Base-by-base conservation (phyloP, 2,113 vertebrate genomes). In the Peucedramus taeniatus region DNA sequence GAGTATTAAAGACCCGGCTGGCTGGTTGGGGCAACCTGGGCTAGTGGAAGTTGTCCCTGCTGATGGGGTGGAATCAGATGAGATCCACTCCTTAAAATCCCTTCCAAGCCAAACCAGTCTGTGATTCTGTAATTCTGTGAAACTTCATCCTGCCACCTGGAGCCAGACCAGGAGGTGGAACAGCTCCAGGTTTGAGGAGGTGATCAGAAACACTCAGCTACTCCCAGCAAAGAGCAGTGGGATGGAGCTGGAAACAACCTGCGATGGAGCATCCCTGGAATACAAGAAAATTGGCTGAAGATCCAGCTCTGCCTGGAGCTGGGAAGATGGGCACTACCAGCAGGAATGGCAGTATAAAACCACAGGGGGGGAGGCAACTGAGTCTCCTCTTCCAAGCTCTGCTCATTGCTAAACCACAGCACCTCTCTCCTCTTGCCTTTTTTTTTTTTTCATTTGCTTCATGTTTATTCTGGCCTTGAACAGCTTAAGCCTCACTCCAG, bases 381-480 rank as follows among this genome's bases (percentile, higher is more conserved):
- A 85, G 84, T 78, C 77, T 91, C 66, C 54, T 85, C 66, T 92
- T 82, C 93, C 77, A 89, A 96, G 91, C 81, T 53, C 84, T 83
- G 81, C 79, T 96, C 82, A 18, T 84, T 85, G 54, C 65, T 95
- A 85, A 97, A 87, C 76, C 93, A 66, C 91, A 80, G 33, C 78
- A 95, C 82, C 89, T 93, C 87, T 91, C 78, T 76, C 59, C 65
- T 56, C 71, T 76, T 31, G 35, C 2, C 1, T 54, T 71, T 92
- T 61, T 69, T 63, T 89, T 27, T 53, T 68, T 11, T 57, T 49
- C 35, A 72, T 96, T 95, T 87, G 42, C 42, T 96, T 96, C 42
- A 2, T 96, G 91, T 95, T 96, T 96, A 85, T 70, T 91, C 89
- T 94, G 87, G 91, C 93, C 96, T 86, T 85, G 90, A 93, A 80